phyloP scores from a whole-genome alignment of 2,888 invertebrate genomes.

The Ypsolopha scabrella region DNA sequence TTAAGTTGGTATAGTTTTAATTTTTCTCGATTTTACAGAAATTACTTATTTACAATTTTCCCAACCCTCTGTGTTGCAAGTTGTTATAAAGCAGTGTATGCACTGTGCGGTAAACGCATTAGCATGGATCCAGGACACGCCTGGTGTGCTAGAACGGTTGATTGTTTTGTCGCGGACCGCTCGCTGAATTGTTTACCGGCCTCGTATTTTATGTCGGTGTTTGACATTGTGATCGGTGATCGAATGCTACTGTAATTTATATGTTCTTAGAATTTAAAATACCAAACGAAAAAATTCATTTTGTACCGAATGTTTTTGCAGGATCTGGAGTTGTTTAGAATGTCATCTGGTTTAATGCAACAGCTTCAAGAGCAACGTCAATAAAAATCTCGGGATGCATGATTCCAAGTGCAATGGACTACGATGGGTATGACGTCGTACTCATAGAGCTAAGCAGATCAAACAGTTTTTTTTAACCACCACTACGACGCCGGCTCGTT shows the following conservation, averaged over 20 bases:
- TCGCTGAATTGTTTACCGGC: not conserved
- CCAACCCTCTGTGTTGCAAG: not conserved
- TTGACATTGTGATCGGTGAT: too few relatives aligned
- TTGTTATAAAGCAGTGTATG: not conserved
- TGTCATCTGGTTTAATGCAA: too few relatives aligned
- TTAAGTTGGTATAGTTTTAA: too few relatives aligned
- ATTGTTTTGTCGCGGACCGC: slow-evolving; percentile 28
- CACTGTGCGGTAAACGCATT: slow-evolving; percentile 27
- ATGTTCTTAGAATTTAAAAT: too few relatives aligned
- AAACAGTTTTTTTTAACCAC: not conserved
- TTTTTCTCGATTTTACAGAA: too few relatives aligned
- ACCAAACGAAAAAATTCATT: too few relatives aligned
- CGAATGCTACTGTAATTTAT: too few relatives aligned
- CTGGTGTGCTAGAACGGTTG: slow-evolving; percentile 33
- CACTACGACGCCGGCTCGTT: not conserved
- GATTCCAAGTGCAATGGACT: not conserved
- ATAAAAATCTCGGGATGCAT: too few relatives aligned
- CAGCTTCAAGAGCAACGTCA: too few relatives aligned
- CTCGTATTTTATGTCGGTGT: too few relatives aligned
- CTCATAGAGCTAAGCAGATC: not conserved
- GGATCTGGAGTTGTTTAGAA: too few relatives aligned
- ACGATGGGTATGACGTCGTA: not conserved
- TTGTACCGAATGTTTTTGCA: too few relatives aligned
- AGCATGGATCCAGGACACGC: slow-evolving; percentile 36
- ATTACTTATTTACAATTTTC: not conserved